Evolutionary conservation across 2,888 invertebrate species (phyloP), one percentile per base, ranked within the genome.

Genomic region (Malacosoma neustria): DNA sequence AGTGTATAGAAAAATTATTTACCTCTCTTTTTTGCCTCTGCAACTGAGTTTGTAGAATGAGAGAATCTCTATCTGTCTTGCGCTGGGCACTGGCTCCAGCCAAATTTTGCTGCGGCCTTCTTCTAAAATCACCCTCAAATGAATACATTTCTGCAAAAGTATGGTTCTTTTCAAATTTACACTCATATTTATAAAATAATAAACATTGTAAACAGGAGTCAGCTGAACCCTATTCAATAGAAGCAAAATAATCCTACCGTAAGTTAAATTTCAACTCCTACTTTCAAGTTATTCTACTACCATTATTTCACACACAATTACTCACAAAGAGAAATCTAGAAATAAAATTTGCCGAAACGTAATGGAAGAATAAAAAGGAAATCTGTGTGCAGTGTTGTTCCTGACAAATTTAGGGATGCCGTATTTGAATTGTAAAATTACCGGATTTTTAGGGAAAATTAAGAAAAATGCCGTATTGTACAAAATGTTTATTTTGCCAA

Each of bases 81-180:
- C 92, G 89, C 47, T 90, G 88, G 39, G 87, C 88, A 61, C 94
- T 94, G n/a, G 92, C 93, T 41, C 97, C 97, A 42, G 95, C 92
- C 51, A 97, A 87, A 74, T 94, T 96, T 79, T 97, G 97, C 60
- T 93, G 90, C 5, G 97, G 98, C 72, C 90, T 92, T 35, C 93
- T 89, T 61, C 94, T 90, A 69, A 93, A 95, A 69, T 97, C 93
- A 38, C 98, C 98, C 72, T 98, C 97, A 70, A 98, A 98, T 61
- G 93, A 89, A 73, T 89, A 90, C 90, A 90, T 90, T 42, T 47
- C 72, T 74, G 45, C 42, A 68, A 68, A 43, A 30, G 42, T 34
- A 37, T n/a, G n/a, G n/a, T 13, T 40, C 32, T 43, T 32, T 14
- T 33, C 38, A 12, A 30, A 29, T 29, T 35, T 38, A 34, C 35